Evolutionary conservation across 2,888 invertebrate species (phyloP).

Genomic region (Drosophila hawaiiensis): DNA sequence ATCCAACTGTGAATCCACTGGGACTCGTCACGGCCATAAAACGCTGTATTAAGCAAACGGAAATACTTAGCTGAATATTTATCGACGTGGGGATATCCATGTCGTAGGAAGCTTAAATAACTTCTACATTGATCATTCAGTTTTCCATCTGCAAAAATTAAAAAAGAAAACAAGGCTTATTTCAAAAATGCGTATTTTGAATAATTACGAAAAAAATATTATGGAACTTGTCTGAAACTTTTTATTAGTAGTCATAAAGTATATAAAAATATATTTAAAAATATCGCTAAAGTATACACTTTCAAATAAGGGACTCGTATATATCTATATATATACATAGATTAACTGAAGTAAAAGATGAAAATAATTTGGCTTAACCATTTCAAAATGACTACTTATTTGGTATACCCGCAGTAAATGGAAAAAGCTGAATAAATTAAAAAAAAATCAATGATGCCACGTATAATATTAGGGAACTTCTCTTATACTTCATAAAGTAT

Average conservation of each 20-base stretch:
- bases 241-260: neutral
- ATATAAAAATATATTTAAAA: neutral
- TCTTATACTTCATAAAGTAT: neutral
- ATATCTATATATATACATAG: neutral
- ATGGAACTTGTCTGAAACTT: neutral
- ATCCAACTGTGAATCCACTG: constrained; percentile 26
- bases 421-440: neutral
- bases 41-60: constrained; percentile 10
- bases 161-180: neutral
- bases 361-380: neutral
- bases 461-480: neutral
- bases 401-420: neutral
- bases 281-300: neutral
- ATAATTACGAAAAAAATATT: neutral
- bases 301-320: neutral
- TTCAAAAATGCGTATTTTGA: neutral
- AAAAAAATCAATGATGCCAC: neutral
- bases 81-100: neutral
- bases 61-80: neutral
- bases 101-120: too few species aligned
- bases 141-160: neutral
- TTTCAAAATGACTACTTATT: neutral
- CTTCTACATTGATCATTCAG: neutral
- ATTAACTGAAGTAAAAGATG: neutral
- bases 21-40: constrained; percentile 23